Conservation (phyloP, 2,888 invertebrate species). For the Acronicta psi region DNA sequence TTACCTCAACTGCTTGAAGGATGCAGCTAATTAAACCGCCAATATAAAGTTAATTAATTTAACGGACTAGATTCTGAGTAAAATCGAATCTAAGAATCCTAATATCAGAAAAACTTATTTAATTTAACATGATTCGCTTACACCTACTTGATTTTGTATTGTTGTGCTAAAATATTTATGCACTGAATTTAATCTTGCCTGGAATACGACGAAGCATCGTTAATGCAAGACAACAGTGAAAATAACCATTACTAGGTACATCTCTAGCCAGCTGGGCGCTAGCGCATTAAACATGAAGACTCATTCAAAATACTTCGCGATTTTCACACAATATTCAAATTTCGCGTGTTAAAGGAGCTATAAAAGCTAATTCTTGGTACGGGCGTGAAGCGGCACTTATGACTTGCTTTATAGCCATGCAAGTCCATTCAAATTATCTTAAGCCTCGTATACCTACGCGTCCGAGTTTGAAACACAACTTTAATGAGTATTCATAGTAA, state of each 20-base stretch:
- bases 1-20: too few species aligned
- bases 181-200: neutral
- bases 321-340: slow-evolving; percentile 73
- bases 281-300: slow-evolving; percentile 34
- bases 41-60: slow-evolving; percentile 29
- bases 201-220: neutral
- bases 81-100: neutral
- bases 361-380: slow-evolving; percentile 72
- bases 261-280: slow-evolving; percentile 32
- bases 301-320: slow-evolving; percentile 57
- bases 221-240: slow-evolving; percentile 28
- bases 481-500: slow-evolving; percentile 64
- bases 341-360: slow-evolving; percentile 74
- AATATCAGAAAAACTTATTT: too few species aligned
- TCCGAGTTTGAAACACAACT: slow-evolving; percentile 50
- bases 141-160: too few species aligned
- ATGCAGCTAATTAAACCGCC: too few species aligned
- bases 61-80: slow-evolving; percentile 4
- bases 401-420: slow-evolving; percentile 59
- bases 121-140: too few species aligned
- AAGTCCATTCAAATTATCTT: slow-evolving; percentile 67
- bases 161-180: neutral
- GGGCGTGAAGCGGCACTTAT: slow-evolving; percentile 72
- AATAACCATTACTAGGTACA: slow-evolving; percentile 32
- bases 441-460: slow-evolving; percentile 50